These are phyloP conservation scores for Agriopis marginaria DNA, from an alignment of 2,888 invertebrate species.

Conservation along the genomic window DNA sequence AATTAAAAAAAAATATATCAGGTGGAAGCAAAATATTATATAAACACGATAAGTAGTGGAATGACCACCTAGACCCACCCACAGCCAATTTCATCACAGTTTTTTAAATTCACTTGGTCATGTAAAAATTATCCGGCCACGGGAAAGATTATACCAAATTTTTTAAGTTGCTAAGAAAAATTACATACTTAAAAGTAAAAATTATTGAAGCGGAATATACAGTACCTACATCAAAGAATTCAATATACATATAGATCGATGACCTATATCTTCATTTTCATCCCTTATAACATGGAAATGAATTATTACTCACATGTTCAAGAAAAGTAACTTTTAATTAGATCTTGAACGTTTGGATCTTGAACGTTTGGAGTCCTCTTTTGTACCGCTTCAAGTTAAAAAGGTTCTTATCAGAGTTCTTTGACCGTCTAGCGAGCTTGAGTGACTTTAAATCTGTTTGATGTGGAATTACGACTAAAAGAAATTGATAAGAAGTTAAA, in stretches of 20 bases:
- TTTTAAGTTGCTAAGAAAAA: no score
- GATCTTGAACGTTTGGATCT: constrained; percentile 5
- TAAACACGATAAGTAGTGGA: no score
- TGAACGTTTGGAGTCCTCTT: constrained; percentile 2
- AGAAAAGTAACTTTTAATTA: neutral
- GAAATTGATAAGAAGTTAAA: constrained; percentile 4
- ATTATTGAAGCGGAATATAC: neutral
- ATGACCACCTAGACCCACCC: no score
- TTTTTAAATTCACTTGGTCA: no score
- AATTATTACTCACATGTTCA: neutral
- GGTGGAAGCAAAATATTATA: no score
- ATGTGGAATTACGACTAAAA: constrained; percentile 17
- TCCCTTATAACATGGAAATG: neutral
- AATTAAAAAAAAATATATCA: no score
- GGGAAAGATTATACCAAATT: no score
- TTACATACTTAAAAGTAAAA: no score
- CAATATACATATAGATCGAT: no score
- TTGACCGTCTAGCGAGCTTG: neutral
- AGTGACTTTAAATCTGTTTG: constrained; percentile 33
- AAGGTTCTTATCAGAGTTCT: constrained; percentile 15
- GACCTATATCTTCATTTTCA: neutral
- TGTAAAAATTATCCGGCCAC: no score
- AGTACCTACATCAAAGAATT: no score
- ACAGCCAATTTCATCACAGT: no score
- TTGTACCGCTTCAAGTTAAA: neutral